Base-by-base conservation (phyloP, 2,113 vertebrate species). In the Lontra canadensis region DNA sequence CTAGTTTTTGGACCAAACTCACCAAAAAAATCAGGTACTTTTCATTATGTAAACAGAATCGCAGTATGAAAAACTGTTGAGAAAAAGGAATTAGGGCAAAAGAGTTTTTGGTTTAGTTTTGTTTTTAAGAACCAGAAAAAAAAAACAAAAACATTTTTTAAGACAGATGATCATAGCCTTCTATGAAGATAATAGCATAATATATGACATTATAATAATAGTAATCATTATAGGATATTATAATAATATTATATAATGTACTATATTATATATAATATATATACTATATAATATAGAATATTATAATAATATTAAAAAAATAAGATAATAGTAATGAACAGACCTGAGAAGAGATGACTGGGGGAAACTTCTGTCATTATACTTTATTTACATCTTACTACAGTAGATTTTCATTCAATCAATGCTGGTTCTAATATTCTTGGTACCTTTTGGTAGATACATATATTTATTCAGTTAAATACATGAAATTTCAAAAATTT, bases 1-100 rank as follows among this genome's bases (percentile, higher is more conserved):
- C 63, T 96, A 10, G 10, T 65, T 96, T 95, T 93, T 59, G 92
- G 39, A 79, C 82, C 34, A 96, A 34, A 61, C 1, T 94, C 88
- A 90, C 31, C 8, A 97, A 86, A 89, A 69, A 69, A 63, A 74
- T 61, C 90, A 97, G 61, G 26, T 90, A 96, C 88, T 93, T 97
- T 97, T 94, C 36, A 74, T 88, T 61, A 90, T 52, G 44, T 74
- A 96, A 93, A 90, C 78, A 76, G 14, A 95, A 23, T 21, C 23
- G 88, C 31, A 67, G 15, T 74, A 90, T 52, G 59, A 91, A 89
- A 93, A 88, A 55, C 9, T 69, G 90, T 20, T 87, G 61, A 25
- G 31, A 80, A 49, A 69, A 93, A 76, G 52, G 34, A 93, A 94
- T 79, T 82, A 90, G 31, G 59, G 55, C 14, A 74, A 76, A 90